phyloP scores from a whole-genome alignment of 2,113 vertebrate species.

The Panthera tigris region DNA sequence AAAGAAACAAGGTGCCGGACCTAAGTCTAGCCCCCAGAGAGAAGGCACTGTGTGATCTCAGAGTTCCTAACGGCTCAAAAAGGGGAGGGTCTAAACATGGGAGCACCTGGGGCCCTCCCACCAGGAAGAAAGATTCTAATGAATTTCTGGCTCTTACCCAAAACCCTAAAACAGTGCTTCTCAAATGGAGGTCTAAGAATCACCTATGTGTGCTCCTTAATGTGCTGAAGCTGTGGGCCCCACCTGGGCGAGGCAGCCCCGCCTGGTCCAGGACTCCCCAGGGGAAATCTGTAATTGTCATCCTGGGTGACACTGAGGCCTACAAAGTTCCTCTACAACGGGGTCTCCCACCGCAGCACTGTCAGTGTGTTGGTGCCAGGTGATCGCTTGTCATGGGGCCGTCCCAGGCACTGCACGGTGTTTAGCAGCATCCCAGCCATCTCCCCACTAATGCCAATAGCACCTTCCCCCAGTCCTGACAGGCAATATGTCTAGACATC shows the following conservation, averaged over 20 bases:
- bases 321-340: neutral
- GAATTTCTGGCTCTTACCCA: neutral
- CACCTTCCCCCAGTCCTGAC: neutral
- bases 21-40: too few species aligned
- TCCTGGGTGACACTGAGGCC: neutral
- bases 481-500: neutral
- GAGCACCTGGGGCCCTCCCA: neutral
- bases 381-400: neutral
- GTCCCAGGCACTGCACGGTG: accelerated
- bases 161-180: neutral
- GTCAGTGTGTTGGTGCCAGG: neutral
- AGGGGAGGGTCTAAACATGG: neutral
- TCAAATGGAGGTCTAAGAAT: neutral
- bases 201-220: neutral
- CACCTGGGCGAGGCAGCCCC: neutral
- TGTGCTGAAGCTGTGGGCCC: neutral
- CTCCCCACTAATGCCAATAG: neutral
- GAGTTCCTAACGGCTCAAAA: neutral
- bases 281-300: neutral
- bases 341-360: neutral
- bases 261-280: neutral
- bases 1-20: neutral
- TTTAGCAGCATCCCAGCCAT: neutral
- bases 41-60: neutral
- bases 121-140: neutral